phyloP scores from a whole-genome alignment of 2,888 invertebrate species.

The Pteria penguin region DNA sequence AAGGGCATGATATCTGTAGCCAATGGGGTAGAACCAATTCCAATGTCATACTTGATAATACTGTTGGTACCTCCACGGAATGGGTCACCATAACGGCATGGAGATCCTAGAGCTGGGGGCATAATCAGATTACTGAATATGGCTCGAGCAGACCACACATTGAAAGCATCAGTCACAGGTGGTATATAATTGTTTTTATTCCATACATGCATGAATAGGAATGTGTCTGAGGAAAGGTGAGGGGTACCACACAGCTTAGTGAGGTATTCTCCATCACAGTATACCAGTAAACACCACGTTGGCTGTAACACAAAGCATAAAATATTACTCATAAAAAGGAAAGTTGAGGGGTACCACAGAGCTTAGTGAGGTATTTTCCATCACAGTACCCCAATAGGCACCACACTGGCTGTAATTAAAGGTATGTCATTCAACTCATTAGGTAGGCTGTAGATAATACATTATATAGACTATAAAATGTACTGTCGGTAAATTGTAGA shows the following conservation, averaged over 20 bases:
- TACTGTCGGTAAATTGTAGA: too few species aligned
- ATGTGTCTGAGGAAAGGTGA: constrained; percentile 46
- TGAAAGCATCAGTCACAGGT: constrained; percentile 36
- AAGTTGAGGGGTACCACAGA: constrained; percentile 61
- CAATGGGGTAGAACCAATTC: constrained; percentile 47
- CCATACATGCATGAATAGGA: constrained; percentile 55
- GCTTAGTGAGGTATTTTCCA: constrained; percentile 33
- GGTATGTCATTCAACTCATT: background rate
- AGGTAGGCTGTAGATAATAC: background rate
- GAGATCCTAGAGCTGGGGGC: constrained; percentile 49
- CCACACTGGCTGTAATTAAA: constrained; percentile 53
- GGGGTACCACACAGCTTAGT: constrained; percentile 59
- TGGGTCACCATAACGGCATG: constrained; percentile 62
- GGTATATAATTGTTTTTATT: constrained; percentile 61
- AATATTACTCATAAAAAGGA: background rate
- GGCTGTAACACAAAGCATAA: constrained; percentile 44
- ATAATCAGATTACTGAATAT: constrained; percentile 49
- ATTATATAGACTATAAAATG: background rate
- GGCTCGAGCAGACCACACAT: constrained; percentile 51
- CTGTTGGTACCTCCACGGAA: constrained; percentile 60
- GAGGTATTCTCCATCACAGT: constrained; percentile 41
- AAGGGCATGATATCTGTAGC: constrained; percentile 45
- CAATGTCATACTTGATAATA: constrained; percentile 61
- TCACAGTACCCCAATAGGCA: constrained; percentile 55
- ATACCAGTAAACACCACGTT: constrained; percentile 56